Evolutionary conservation across 2,797 vertebrate species (phyloP), one percentile per base, ranked within the genome.

Genomic region (Darevskia mixta): DNA sequence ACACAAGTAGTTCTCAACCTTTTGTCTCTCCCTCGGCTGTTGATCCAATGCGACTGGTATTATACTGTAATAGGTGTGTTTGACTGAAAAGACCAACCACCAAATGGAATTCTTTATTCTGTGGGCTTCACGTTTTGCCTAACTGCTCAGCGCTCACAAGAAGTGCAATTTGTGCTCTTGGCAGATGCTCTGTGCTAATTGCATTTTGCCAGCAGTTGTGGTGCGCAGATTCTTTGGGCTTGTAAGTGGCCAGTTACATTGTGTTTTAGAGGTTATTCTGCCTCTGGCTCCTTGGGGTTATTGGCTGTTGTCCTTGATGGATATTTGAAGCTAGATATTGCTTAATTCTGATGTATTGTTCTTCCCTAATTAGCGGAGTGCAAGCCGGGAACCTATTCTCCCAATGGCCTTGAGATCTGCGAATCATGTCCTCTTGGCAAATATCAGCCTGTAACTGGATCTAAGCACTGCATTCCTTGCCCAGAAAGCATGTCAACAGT

Each of bases 371-470:
- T 90, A 99, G 99, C 97, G 93, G 98, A 99, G 94, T 99, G 99
- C 95, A 99, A 98, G 91, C 98, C 98, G 35, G 99, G 99, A 66
- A 98, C 97, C 1, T 98, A 98, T 64, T 99, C 99, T 27, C 61
- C 96, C 89, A 99, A 98, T 10, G 98, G 99, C 11, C 95, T 99
- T 94, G 99, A 99, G 96, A 99, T 98, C 1, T 99, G 99, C 18
- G 99, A 99, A 96, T 99, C 99, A 0, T 99, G 99, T 95, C 98
- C 98, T 0, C 94, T 99, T 95, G 99, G 98, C 83, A 98, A 98
- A 84, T 99, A 98, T 86, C 99, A 99, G 94, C 93, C 98, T 8
- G 96, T 93, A 5, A 97, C 96, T 83, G 98, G 98, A 75, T 97
- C 99, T 83, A 98, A 95, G 89, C 96, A 95, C 88, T 99, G 99